phyloP scores from a whole-genome alignment of 2,113 vertebrate species.

The Bubo bubo region DNA sequence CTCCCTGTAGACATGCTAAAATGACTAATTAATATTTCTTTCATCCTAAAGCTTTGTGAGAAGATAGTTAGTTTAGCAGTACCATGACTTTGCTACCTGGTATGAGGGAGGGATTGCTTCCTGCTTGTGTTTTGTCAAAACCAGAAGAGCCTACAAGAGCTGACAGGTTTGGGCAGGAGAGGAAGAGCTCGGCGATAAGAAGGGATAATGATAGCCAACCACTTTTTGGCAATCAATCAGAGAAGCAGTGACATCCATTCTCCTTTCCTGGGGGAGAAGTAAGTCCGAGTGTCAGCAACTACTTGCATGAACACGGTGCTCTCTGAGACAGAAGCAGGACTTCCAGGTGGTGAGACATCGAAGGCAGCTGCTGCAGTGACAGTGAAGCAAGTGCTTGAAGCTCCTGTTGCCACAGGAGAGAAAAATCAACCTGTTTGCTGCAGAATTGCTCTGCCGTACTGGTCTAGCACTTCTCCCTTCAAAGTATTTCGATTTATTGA shows the following conservation, averaged over 20 bases:
- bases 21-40: neutral
- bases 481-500: neutral
- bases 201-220: neutral
- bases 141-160: neutral
- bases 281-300: neutral
- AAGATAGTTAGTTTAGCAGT: neutral
- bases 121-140: neutral
- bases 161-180: neutral
- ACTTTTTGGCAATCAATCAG: neutral
- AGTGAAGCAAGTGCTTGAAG: neutral
- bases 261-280: neutral
- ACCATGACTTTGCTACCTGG: neutral
- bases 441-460: neutral
- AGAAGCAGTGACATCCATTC: neutral
- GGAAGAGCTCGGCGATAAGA: neutral
- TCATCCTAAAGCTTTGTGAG: neutral
- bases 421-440: neutral
- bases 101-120: neutral
- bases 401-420: neutral
- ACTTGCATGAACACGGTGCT: fast-evolving
- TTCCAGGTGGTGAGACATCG: neutral
- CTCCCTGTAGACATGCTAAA: neutral
- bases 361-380: neutral
- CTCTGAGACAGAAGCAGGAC: neutral
- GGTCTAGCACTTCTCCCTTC: neutral